phyloP scores from a whole-genome alignment of 2,113 vertebrate genomes.

The Fregetta grallaria region DNA sequence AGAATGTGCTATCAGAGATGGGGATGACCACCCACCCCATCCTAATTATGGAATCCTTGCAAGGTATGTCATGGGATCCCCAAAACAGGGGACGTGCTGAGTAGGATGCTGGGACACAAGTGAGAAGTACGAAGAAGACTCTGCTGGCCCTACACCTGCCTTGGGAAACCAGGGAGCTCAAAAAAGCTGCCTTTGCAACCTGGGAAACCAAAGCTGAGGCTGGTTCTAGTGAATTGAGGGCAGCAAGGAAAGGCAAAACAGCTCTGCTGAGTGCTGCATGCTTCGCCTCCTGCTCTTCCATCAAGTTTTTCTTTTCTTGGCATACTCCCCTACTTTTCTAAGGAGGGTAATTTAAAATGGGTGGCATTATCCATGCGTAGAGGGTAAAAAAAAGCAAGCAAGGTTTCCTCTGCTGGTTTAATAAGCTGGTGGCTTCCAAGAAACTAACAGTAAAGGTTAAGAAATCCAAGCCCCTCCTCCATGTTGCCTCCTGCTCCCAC shows the following conservation, averaged over 20 bases:
- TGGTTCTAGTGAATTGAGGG: not conserved
- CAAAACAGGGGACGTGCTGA: not conserved
- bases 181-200: not conserved
- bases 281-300: not conserved
- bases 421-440: not conserved
- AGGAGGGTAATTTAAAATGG: not conserved
- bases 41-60: not conserved
- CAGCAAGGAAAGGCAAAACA: not conserved
- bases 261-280: not conserved
- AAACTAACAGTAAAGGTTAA: not conserved
- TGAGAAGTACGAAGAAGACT: not conserved
- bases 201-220: not conserved
- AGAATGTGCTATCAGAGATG: not conserved
- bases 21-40: not conserved
- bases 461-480: not conserved
- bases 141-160: not conserved
- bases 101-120: not conserved
- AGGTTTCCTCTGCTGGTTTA: not conserved
- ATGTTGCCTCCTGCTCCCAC: not conserved
- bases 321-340: not conserved
- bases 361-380: not conserved
- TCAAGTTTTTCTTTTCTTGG: not conserved
- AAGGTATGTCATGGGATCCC: not conserved
- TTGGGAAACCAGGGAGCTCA: not conserved
- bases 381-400: not conserved